These are phyloP conservation scores for Drosophila bifasciata DNA, from an alignment of 1,140 invertebrate genomes.

Conservation along the genomic window DNA sequence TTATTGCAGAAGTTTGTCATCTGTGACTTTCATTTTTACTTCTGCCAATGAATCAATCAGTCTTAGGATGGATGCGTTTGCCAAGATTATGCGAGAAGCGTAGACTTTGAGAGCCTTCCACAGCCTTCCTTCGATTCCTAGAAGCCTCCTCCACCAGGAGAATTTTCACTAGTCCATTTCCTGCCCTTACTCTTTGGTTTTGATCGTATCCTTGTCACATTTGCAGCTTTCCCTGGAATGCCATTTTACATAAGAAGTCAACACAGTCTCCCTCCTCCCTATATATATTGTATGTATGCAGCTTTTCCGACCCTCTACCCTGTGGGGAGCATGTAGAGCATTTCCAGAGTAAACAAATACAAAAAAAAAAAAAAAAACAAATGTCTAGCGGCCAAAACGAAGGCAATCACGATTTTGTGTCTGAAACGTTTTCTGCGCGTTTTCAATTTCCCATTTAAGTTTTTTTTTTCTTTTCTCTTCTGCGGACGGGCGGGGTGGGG, in stretches of 20 bases:
- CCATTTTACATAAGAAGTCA: conserved; percentile 35
- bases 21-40: conserved; percentile 37
- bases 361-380: conserved; percentile 33
- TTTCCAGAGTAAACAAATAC: conserved; percentile 14
- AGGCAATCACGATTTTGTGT: conserved; percentile 79
- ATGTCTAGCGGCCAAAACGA: conserved; percentile 77
- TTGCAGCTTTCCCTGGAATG: conserved; percentile 16
- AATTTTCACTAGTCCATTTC: no score
- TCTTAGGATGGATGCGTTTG: not conserved
- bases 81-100: not conserved
- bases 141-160: no score
- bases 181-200: not conserved
- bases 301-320: not conserved
- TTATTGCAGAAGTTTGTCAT: conserved; percentile 48
- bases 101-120: no score
- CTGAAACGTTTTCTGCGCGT: conserved; percentile 77
- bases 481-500: conserved; percentile 18
- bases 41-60: conserved; percentile 43
- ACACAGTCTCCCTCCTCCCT: conserved; percentile 7
- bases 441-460: conserved; percentile 72
- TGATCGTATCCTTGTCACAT: not conserved
- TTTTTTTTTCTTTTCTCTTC: conserved; percentile 28
- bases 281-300: no score
- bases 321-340: conserved; percentile 42
- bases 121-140: no score